Evolutionary conservation across 92 coral and sea anemone genomes (phyloP).

Genomic region (Diadumene lineata): DNA sequence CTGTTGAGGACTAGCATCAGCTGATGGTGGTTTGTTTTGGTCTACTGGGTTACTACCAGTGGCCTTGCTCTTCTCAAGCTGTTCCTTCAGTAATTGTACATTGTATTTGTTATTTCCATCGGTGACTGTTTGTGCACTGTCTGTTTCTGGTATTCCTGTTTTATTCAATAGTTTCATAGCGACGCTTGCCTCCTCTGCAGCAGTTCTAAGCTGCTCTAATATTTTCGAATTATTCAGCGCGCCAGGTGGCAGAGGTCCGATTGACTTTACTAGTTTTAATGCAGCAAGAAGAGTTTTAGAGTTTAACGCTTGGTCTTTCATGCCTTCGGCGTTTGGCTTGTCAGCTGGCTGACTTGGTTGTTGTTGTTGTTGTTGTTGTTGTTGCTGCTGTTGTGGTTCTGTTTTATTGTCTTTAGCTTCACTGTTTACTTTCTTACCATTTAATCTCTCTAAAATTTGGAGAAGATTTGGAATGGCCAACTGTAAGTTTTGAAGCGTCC

Average conservation of each 20-base stretch:
- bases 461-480: conserved; percentile 1
- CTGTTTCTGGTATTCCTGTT: conserved; percentile 10
- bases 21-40: neutral
- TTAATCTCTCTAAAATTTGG: conserved; percentile 14
- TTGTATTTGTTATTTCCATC: conserved; percentile 19
- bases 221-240: conserved; percentile 3
- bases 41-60: neutral
- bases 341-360: neutral
- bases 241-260: conserved; percentile 18
- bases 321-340: neutral
- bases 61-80: neutral
- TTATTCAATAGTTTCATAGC: conserved; percentile 31
- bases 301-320: no score
- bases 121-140: neutral
- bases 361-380: neutral
- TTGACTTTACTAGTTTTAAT: conserved; percentile 14
- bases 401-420: conserved; percentile 16
- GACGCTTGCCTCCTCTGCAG: conserved; percentile 31
- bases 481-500: neutral
- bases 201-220: conserved; percentile 17
- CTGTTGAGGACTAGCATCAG: neutral
- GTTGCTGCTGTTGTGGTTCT: neutral
- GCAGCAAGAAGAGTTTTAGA: conserved; percentile 23
- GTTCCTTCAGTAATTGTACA: conserved; percentile 20
- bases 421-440: conserved; percentile 5